phyloP scores from a whole-genome alignment of 2,797 vertebrate species.

The Vespertilio murinus region DNA sequence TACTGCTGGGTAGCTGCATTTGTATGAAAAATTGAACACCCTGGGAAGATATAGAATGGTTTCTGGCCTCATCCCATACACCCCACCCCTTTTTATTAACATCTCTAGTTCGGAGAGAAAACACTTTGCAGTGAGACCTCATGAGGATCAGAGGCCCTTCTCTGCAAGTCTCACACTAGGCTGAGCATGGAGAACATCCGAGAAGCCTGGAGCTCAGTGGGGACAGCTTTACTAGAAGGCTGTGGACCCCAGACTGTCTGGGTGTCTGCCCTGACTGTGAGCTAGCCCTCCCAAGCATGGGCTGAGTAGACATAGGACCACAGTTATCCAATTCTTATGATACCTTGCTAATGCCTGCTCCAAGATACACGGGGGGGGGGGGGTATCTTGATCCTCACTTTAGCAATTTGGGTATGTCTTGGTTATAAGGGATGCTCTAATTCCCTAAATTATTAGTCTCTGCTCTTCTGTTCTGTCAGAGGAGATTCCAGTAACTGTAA shows the following conservation, averaged over 20 bases:
- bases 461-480: neutral
- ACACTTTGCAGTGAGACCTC: conserved; percentile 56
- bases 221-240: neutral
- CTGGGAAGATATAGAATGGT: conserved; percentile 57
- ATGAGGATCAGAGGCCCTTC: conserved; percentile 35
- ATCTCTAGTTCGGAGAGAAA: conserved; percentile 54
- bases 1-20: conserved; percentile 47
- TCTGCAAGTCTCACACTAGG: neutral
- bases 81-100: neutral
- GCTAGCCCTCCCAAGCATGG: neutral
- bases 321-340: neutral
- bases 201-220: neutral
- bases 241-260: neutral
- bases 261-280: neutral
- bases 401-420: neutral
- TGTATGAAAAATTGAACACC: conserved; percentile 68
- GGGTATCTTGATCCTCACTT: neutral
- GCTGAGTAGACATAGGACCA: too few relatives aligned
- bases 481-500: neutral
- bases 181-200: neutral
- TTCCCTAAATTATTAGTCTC: neutral
- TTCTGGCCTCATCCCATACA: neutral
- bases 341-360: neutral
- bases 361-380: neutral
- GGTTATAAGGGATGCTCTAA: neutral